Conservation (phyloP, 2,797 vertebrate species). For the Sarcophilus harrisii region DNA sequence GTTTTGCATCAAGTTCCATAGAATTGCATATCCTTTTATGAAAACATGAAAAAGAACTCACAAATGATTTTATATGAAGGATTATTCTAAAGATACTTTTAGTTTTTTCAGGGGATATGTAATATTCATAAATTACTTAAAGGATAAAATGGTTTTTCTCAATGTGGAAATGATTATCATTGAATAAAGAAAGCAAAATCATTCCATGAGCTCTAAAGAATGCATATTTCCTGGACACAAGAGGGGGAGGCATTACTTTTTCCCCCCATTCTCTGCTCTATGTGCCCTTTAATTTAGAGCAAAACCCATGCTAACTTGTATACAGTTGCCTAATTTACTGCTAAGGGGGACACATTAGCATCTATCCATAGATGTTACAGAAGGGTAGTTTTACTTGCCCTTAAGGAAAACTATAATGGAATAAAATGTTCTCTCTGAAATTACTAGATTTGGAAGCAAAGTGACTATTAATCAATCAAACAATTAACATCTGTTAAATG, state of each 20-base stretch:
- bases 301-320: not conserved
- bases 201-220: not conserved
- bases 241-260: not conserved
- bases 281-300: not conserved
- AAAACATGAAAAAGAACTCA: not conserved
- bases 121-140: not conserved
- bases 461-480: not conserved
- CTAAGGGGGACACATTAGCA: not conserved
- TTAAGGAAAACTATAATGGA: not conserved
- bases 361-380: not conserved
- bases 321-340: not conserved
- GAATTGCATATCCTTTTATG: not conserved
- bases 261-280: not conserved
- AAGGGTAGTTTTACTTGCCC: not conserved
- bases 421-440: not conserved
- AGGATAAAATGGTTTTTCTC: not conserved
- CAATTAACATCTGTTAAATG: not conserved
- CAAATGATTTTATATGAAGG: not conserved
- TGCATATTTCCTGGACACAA: not conserved
- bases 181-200: not conserved
- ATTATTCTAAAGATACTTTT: not conserved
- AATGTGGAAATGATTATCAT: not conserved
- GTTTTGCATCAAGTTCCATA: not conserved
- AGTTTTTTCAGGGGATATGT: not conserved
- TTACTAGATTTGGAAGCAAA: not conserved